Evolutionary conservation across 1,140 invertebrate genomes (phyloP).

Genomic region (Lepeophtheirus salmonis): DNA sequence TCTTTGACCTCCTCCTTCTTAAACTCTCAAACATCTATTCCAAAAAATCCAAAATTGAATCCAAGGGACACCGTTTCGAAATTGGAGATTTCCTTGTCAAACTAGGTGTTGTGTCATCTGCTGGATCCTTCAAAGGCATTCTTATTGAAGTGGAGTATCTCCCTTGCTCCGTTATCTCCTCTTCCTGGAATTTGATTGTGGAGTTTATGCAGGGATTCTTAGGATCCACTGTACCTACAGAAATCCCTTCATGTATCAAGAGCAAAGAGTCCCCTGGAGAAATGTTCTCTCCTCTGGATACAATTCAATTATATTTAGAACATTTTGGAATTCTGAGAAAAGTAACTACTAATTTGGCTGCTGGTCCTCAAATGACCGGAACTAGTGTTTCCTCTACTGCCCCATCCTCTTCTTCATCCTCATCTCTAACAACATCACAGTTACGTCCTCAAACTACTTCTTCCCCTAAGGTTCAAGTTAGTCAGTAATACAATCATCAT

Average conservation of each 20-base stretch:
- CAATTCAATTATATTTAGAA: constrained; percentile 82
- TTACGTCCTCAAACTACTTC: too few relatives aligned
- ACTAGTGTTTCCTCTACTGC: too few relatives aligned
- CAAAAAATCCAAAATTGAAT: constrained; percentile 68
- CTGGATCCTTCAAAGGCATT: constrained; percentile 79
- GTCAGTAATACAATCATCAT: constrained; percentile 43
- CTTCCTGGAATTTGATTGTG: constrained; percentile 74
- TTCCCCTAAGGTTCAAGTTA: too few relatives aligned
- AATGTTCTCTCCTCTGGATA: constrained; percentile 41
- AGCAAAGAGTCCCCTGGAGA: not conserved
- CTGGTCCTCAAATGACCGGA: too few relatives aligned
- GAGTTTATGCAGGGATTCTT: constrained; percentile 83
- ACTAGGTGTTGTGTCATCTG: constrained; percentile 74
- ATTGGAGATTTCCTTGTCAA: constrained; percentile 85
- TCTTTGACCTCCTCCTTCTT: constrained; percentile 75
- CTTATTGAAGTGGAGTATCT: constrained; percentile 83
- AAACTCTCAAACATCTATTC: constrained; percentile 70
- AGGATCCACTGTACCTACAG: constrained; percentile 44
- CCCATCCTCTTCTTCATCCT: too few relatives aligned
- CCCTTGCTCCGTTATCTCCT: constrained; percentile 62
- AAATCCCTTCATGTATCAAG: constrained; percentile 8
- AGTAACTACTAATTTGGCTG: too few relatives aligned
- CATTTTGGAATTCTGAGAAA: constrained; percentile 45
- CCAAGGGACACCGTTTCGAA: constrained; percentile 76
- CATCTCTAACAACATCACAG: too few relatives aligned